These are phyloP conservation scores for Falco biarmicus DNA, from an alignment of 2,797 vertebrate genomes.

Conservation along the genomic window DNA sequence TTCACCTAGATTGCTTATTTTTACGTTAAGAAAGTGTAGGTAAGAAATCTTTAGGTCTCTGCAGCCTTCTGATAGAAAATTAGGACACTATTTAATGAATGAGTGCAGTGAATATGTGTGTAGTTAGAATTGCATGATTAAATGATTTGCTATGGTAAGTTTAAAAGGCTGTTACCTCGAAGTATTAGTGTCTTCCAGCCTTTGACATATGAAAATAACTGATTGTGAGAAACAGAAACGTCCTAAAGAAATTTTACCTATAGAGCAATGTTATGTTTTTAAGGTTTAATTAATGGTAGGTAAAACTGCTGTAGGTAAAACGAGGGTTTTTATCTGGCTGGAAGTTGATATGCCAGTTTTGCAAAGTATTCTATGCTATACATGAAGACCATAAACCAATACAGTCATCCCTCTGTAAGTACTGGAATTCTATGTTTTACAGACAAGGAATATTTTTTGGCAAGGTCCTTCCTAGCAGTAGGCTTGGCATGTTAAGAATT, in stretches of 20 bases:
- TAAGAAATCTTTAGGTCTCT: not conserved
- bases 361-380: not conserved
- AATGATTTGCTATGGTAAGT: not conserved
- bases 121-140: not conserved
- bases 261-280: not conserved
- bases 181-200: not conserved
- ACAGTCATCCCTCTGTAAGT: not conserved
- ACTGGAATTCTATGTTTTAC: not conserved
- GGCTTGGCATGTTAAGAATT: not conserved
- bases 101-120: not conserved
- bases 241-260: not conserved
- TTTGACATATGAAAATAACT: not conserved
- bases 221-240: not conserved
- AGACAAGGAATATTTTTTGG: not conserved
- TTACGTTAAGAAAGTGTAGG: not conserved
- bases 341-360: not conserved
- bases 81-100: slow-evolving; percentile 5
- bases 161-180: not conserved
- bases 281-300: not conserved
- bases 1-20: slow-evolving; percentile 6
- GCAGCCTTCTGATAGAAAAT: not conserved
- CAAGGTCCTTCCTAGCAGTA: not conserved
- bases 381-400: not conserved
- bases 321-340: not conserved
- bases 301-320: not conserved